phyloP scores from a whole-genome alignment of 2,113 vertebrate genomes.

The Neodon shergylaensis region DNA sequence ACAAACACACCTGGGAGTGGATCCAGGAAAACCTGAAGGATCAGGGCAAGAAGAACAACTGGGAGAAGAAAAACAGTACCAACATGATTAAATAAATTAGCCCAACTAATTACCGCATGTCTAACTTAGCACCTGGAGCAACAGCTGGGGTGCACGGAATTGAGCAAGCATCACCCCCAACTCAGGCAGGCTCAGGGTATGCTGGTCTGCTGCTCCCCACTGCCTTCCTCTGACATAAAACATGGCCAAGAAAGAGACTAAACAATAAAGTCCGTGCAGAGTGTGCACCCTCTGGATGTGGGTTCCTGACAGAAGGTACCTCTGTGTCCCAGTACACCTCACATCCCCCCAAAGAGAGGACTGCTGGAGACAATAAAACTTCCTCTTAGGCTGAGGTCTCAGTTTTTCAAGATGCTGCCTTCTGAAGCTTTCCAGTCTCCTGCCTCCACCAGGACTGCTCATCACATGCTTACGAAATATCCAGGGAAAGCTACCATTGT shows the following conservation, averaged over 20 bases:
- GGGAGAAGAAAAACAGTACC: conserved; percentile 64
- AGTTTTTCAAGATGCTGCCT: conserved; percentile 1
- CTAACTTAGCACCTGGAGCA: conserved; percentile 80
- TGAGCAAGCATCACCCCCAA: conserved; percentile 50
- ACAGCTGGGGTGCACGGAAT: conserved; percentile 53
- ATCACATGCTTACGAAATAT: neutral
- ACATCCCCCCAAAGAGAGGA: neutral
- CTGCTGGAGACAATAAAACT: neutral
- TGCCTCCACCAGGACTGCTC: neutral
- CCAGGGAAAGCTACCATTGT: fast-evolving
- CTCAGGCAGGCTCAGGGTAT: neutral
- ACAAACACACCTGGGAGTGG: conserved; percentile 68
- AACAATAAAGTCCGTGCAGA: neutral
- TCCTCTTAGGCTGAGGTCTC: neutral
- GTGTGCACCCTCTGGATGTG: conserved; percentile 46
- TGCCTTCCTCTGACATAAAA: conserved; percentile 41
- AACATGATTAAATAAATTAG: conserved; percentile 80
- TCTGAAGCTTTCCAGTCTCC: neutral
- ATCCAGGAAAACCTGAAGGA: conserved; percentile 80
- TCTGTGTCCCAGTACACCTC: neutral
- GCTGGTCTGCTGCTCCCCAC: conserved; percentile 3
- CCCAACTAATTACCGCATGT: conserved; percentile 76
- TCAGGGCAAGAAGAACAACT: conserved; percentile 61
- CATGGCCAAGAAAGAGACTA: neutral
- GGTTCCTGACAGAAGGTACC: neutral